phyloP scores from a whole-genome alignment of 92 coral and sea anemone genomes.

The Metridium senile region DNA sequence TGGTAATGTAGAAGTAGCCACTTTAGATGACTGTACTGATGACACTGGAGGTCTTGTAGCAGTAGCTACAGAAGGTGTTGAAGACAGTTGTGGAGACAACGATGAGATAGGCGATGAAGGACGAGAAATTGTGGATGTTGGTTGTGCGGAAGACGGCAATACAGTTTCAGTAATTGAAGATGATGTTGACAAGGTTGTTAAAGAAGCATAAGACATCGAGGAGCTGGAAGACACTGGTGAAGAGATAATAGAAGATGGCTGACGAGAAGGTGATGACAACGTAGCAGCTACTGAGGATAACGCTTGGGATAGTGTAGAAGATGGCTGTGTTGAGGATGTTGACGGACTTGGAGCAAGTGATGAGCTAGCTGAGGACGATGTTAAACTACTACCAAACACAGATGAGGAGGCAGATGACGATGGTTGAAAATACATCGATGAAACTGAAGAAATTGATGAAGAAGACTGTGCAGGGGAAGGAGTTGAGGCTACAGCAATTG shows the following conservation, averaged over 20 bases:
- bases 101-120: not conserved
- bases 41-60: not conserved
- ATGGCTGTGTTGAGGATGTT: not conserved
- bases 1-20: not conserved
- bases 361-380: not conserved
- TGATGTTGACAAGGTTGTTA: not conserved
- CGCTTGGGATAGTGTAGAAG: not conserved
- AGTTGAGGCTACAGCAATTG: not conserved
- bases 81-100: not conserved
- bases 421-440: not conserved
- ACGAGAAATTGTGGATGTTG: not conserved
- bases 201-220: not conserved
- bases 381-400: not conserved
- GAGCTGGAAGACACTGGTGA: not conserved
- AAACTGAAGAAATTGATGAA: not conserved
- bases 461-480: not conserved
- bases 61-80: not conserved
- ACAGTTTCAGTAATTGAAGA: not conserved
- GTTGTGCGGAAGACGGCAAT: not conserved
- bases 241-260: not conserved
- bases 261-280: not conserved
- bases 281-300: not conserved
- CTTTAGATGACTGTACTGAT: not conserved
- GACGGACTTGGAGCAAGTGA: not conserved
- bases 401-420: not conserved